Base-by-base conservation (phyloP, 2,888 invertebrate genomes). In the Anagyrus pseudococci region DNA sequence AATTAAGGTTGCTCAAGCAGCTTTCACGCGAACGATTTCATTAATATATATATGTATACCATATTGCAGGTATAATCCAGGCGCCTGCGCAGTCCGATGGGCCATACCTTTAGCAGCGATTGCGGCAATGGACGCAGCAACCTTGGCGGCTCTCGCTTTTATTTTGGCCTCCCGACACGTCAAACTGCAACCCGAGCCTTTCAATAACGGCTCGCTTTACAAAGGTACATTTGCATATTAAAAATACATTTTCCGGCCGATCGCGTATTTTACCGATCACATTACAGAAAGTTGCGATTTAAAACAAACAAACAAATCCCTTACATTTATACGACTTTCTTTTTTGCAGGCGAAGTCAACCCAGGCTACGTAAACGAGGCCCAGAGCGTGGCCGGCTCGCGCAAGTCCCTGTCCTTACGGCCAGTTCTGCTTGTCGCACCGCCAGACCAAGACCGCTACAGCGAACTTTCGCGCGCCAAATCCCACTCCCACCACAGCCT, bases 31-130 rank as follows among this genome's bases (percentile, higher is more conserved):
- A n/a, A 2, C 4, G 15, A 47, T 13, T n/a, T 15, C n/a, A 22
- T 19, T 49, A n/a, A n/a, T n/a, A n/a, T n/a, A n/a, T n/a, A n/a
- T n/a, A n/a, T n/a, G n/a, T n/a, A n/a, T n/a, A n/a, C 29, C 10
- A 7, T 10, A 29, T 15, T 58, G 1, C 19, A 79, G 80, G 61
- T 85, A 83, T 74, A 80, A 84, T 74, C 77, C 88, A 75, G 97
- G 95, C 40, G 88, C 90, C 23, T 98, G 98, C 78, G 91, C 91
- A 67, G 87, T 98, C 58, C 88, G 94, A 74, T 96, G 96, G 96
- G 96, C 96, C 4, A 96, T 94, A 82, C 88, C 96, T 13, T 85
- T 98, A 72, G 96, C 96, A 6, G 91, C 93, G 64, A 94, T 98
- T 67, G 95, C 92, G 0, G 91, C 93, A 58, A 81, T 92, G 70